Conservation (phyloP, 2,113 vertebrate species). For the Hemichromis elongatus region DNA sequence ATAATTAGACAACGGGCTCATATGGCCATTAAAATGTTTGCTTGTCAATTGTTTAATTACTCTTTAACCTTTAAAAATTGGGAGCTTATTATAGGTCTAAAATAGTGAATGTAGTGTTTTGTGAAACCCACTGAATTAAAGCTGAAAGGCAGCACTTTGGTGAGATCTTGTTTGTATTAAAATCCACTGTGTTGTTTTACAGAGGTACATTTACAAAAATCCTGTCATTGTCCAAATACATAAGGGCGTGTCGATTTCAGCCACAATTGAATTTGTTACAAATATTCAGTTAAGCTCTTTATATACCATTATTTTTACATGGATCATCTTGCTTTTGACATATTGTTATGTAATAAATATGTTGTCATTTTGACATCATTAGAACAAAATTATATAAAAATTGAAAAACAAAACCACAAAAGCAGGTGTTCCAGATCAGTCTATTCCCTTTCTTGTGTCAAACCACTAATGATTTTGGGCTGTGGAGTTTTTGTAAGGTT, state of each 20-base stretch:
- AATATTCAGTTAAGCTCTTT: not conserved
- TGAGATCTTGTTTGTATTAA: not conserved
- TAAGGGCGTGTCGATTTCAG: not conserved
- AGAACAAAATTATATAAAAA: not conserved
- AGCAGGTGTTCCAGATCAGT: not conserved
- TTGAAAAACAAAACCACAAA: accelerated
- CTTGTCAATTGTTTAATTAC: not conserved
- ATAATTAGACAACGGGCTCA: not conserved
- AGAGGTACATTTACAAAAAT: not conserved
- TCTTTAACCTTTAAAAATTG: not conserved
- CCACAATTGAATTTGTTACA: accelerated
- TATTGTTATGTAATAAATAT: not conserved
- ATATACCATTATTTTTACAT: not conserved
- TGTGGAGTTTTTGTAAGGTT: not conserved
- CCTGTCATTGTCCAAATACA: not conserved
- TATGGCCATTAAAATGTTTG: accelerated
- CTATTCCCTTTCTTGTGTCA: not conserved
- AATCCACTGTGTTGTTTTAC: not conserved
- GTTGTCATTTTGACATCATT: not conserved
- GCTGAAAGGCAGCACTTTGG: too few species aligned
- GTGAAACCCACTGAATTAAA: not conserved
- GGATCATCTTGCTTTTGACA: not conserved
- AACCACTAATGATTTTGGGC: accelerated
- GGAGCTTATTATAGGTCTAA: accelerated
- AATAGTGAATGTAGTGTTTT: not conserved